These are phyloP conservation scores for Melipona bicolor DNA, from an alignment of 2,888 invertebrate species.

Conservation along the genomic window DNA sequence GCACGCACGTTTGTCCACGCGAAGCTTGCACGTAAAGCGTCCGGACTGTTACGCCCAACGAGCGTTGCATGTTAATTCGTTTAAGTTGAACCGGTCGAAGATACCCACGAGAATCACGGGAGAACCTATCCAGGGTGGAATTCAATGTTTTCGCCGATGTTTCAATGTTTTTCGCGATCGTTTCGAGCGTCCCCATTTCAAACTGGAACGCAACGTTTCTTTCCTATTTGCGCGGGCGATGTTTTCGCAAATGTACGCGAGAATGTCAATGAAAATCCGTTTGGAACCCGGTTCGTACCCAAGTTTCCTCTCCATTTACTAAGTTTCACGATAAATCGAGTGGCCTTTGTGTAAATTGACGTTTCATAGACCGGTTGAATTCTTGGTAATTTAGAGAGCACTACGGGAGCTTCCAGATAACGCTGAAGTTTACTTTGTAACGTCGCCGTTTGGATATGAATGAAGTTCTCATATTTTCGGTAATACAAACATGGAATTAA, in stretches of 20 bases:
- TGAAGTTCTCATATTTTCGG: background rate
- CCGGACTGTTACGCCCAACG: slow-evolving; percentile 20
- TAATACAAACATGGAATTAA: background rate
- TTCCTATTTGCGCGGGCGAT: background rate
- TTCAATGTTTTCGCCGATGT: slow-evolving; percentile 25
- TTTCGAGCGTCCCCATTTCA: background rate
- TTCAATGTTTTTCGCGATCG: background rate
- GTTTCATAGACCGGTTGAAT: background rate
- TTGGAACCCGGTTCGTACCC: too few relatives aligned
- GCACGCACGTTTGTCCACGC: background rate
- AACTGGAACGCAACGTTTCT: slow-evolving; percentile 13
- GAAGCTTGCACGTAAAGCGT: slow-evolving; percentile 17
- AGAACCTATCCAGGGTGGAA: slow-evolving; percentile 17
- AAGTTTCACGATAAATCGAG: background rate
- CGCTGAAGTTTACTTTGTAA: background rate
- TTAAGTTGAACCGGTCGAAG: slow-evolving; percentile 23
- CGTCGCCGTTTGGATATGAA: background rate
- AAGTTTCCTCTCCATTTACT: background rate
- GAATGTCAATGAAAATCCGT: slow-evolving; percentile 13
- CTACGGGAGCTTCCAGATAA: background rate
- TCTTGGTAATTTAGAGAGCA: background rate
- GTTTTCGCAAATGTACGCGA: background rate
- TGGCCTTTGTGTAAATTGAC: background rate
- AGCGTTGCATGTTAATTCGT: slow-evolving; percentile 47
- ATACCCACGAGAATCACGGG: background rate